Evolutionary conservation across 1,140 invertebrate genomes (phyloP), one percentile per base, ranked within the genome.

Genomic region (Aleiodes sp.): DNA sequence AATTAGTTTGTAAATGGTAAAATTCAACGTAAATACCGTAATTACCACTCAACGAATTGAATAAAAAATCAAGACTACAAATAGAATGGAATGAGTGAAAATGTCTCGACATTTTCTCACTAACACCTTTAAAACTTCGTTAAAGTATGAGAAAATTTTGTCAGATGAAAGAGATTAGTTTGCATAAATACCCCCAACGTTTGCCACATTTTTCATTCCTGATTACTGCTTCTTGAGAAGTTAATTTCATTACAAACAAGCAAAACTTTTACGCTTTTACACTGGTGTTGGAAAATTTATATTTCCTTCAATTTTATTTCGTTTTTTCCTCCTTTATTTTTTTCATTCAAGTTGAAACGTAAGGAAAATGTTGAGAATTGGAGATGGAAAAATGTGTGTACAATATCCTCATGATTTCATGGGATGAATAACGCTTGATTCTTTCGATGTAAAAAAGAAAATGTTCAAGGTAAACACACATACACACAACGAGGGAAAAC

Each of bases 161-260:
- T 8, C 21, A 4, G 16, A n/a, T 52, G 46, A 52, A 69, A 69
- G 67, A 33, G 60, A 69, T 69, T 63, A 69, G 59, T 69, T 69
- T 63, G 60, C 67, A 61, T 69, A 69, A 69, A 69, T 69, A 69
- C 67, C n/a, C n/a, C n/a, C 67, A 63, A 62, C 60, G 43, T 10
- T 63, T 26, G 41, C 67, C 60, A 41, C 41, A 69, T 69, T 69
- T 63, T 52, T 69, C 56, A 69, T 63, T 31, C 29, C 60, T 69
- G 41, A 69, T 63, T 69, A 56, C 60, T 52, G 29, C 29, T 68
- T 63, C 65, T 67, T 67, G 52, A 62, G 63, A 69, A 63, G 28
- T 63, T 69, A 69, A 69, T 69, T 63, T 16, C 26, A 69, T 69
- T 57, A 69, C 21, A 26, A 59, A 56, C 59, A 69, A 69, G 56